These are phyloP conservation scores for Osmerus mordax DNA, from an alignment of 2,113 vertebrate species.

Conservation along the genomic window DNA sequence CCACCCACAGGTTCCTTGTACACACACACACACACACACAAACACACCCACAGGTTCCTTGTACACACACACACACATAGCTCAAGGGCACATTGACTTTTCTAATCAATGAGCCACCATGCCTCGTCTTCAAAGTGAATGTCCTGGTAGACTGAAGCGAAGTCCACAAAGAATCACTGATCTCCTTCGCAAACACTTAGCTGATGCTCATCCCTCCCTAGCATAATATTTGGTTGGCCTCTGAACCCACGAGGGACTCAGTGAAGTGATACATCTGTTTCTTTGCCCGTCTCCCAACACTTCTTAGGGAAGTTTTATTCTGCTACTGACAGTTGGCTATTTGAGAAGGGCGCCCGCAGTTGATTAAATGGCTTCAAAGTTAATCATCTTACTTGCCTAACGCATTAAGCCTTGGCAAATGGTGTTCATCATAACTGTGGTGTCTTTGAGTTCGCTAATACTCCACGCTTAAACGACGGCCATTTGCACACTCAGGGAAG, in stretches of 20 bases:
- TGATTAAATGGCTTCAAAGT: conserved; percentile 71
- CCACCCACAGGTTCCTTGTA: neutral
- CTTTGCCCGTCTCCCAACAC: conserved; percentile 26
- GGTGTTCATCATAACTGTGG: conserved; percentile 54
- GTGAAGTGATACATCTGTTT: conserved; percentile 46
- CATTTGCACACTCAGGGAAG: conserved; percentile 56
- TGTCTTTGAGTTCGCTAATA: conserved; percentile 67
- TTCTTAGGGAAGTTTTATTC: conserved; percentile 52
- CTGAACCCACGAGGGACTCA: conserved; percentile 21
- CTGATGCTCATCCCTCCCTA: conserved; percentile 46
- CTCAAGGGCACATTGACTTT: conserved; percentile 58
- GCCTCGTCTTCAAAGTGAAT: conserved; percentile 29
- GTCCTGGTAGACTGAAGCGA: conserved; percentile 30
- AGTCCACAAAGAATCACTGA: conserved; percentile 27
- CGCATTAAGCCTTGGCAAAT: conserved; percentile 66
- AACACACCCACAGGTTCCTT: neutral
- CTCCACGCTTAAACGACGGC: conserved; percentile 56
- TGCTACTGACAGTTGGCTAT: conserved; percentile 49
- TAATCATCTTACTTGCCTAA: conserved; percentile 66
- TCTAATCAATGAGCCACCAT: conserved; percentile 47
- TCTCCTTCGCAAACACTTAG: conserved; percentile 37
- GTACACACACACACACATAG: conserved; percentile 25
- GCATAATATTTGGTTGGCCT: conserved; percentile 29
- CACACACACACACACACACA: neutral
- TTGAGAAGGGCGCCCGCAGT: conserved; percentile 48